phyloP scores from a whole-genome alignment of 2,113 vertebrate genomes.

The Conger conger region DNA sequence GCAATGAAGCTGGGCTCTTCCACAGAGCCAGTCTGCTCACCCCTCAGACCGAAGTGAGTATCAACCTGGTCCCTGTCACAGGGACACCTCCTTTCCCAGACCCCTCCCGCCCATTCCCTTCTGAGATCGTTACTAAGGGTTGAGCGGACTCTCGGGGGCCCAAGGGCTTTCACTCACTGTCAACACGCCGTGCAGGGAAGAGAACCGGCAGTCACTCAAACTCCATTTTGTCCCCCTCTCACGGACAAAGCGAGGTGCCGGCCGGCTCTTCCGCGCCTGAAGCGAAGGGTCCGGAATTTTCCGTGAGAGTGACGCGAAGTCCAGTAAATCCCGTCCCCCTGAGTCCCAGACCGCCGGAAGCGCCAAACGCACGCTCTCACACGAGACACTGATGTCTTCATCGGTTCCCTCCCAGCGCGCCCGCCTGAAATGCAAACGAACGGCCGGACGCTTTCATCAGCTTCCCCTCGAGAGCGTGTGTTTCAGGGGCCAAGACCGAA shows the following conservation, averaged over 20 bases:
- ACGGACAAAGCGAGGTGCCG: neutral
- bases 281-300: neutral
- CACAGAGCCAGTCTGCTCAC: too few relatives aligned
- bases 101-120: neutral
- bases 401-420: neutral
- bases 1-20: neutral
- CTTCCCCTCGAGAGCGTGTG: neutral
- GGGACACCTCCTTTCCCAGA: neutral
- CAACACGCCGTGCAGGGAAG: neutral
- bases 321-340: too few relatives aligned
- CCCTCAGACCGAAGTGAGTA: too few relatives aligned
- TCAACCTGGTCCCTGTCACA: neutral
- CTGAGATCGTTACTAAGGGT: neutral
- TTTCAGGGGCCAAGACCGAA: neutral
- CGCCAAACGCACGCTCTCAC: neutral
- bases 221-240: conserved; percentile 3
- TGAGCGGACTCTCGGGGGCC: neutral
- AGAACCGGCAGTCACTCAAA: neutral
- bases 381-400: neutral
- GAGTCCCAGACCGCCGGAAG: neutral
- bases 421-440: neutral
- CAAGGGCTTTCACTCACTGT: neutral
- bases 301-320: neutral
- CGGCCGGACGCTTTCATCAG: neutral
- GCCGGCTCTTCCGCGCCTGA: neutral